Base-by-base conservation (phyloP, 2,888 invertebrate species). In the Cryptophagus acutangulus region DNA sequence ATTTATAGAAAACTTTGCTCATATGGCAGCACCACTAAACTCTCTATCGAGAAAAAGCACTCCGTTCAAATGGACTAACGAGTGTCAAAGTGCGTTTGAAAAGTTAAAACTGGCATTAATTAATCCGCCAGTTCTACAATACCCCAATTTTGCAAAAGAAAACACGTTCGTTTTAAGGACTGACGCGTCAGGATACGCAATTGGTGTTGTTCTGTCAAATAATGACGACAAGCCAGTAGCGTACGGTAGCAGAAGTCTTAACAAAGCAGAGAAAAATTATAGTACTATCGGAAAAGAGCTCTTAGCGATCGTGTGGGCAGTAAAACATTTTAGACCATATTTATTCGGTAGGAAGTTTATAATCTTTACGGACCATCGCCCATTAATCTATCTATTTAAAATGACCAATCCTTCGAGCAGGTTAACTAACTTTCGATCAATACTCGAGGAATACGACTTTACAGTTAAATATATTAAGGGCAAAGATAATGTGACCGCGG, bases 341-440 rank as follows among this genome's bases (percentile, higher is more conserved):
- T 13, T 31, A 8, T 31, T 15, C n/a, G 31, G 31, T 15, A 13
- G 31, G 4, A 31, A 31, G 16, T 31, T 31, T 31, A 15, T 4
- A 3, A 31, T 31, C 16, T 12, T 15, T 31, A 31, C 31, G 12
- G 31, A 31, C n/a, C 15, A 31, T 16, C 3, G 45, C 28, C 52
- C 53, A 1, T 35, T 57, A 9, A 17, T 50, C 2, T 56, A 55
- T 36, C 26, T 57, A 15, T 55, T 51, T 20, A 37, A 45, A 5
- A 43, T 54, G 36, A 45, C 39, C 40, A 52, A 54, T 37, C 51
- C 54, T n/a, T n/a, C n/a, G n/a, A n/a, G n/a, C n/a, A n/a, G n/a
- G n/a, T n/a, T n/a, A n/a, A n/a, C n/a, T 1, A 48, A 48, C 36
- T 54, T 54, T 36, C 31, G 54, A 33, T 40, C 53, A 8, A 46